A percentile compares a stretch with the other conserved stretches of the same genome.
These are phyloP conservation scores for Strigops habroptila DNA, from an alignment of 2,113 vertebrate genomes.

Conservation along the genomic window DNA sequence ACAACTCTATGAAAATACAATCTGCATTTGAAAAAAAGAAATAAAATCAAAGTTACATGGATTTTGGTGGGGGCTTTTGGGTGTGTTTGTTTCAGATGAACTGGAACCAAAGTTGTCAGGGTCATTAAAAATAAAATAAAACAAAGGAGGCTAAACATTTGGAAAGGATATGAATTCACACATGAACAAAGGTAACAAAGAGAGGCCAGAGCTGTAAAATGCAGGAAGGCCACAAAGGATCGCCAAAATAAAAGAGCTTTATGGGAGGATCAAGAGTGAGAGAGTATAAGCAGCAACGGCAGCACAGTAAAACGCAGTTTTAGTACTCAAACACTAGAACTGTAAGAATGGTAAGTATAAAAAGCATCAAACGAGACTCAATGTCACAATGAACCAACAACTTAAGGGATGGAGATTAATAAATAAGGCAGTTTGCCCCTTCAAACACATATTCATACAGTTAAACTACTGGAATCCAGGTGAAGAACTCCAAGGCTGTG, in stretches of 20 bases:
- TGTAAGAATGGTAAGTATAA: slow-evolving; percentile 33
- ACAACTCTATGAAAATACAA: slow-evolving; percentile 60
- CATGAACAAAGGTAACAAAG: slow-evolving; percentile 66
- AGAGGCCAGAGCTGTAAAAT: slow-evolving; percentile 62
- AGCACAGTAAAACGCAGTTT: slow-evolving; percentile 64
- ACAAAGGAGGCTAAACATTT: slow-evolving; percentile 65
- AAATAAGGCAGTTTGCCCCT: not conserved
- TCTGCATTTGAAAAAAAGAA: slow-evolving; percentile 75
- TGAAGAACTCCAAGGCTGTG: not conserved
- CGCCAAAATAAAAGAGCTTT: slow-evolving; percentile 63
- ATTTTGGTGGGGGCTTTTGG: not conserved
- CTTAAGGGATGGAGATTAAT: not conserved
- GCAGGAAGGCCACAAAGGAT: slow-evolving; percentile 63
- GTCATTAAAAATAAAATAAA: not conserved
- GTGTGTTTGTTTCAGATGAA: slow-evolving; percentile 20
- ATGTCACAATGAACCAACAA: slow-evolving; percentile 47
- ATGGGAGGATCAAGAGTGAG: slow-evolving; percentile 55
- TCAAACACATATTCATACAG: not conserved
- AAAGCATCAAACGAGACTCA: slow-evolving; percentile 37
- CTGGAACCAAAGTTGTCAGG: slow-evolving; percentile 62
- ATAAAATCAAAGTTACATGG: slow-evolving; percentile 17
- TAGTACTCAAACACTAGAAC: slow-evolving; percentile 53
- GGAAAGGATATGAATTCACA: slow-evolving; percentile 71
- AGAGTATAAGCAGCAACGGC: slow-evolving; percentile 53
- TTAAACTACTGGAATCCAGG: not conserved